Base-by-base conservation (phyloP, 1,140 invertebrate genomes). In the Callitettix versicolor region DNA sequence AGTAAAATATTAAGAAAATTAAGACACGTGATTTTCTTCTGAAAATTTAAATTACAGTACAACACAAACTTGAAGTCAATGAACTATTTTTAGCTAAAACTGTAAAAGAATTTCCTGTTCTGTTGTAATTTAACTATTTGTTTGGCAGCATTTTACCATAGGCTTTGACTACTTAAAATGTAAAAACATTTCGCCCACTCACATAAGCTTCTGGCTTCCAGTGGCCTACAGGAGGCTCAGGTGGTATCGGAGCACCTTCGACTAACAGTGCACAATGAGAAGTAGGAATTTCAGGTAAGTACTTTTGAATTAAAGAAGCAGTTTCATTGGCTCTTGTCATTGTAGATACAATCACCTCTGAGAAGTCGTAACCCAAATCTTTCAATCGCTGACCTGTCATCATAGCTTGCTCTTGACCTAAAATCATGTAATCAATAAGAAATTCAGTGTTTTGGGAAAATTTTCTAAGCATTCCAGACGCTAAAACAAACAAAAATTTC, bases 161-260 rank as follows among this genome's bases (percentile, higher is more conserved):
- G n/a, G n/a, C n/a, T n/a, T n/a, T n/a, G n/a, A n/a, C n/a, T n/a
- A n/a, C n/a, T n/a, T n/a, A n/a, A n/a, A n/a, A n/a, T n/a, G n/a
- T n/a, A n/a, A n/a, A n/a, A n/a, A 47, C 4, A 43, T 15, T 14
- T 30, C 24, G n/a, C 12, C 4, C 4, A 67, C 74, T 78, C 76
- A 91, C 89, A 72, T 81, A 75, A 64, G 72, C 69, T 67, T 90
- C 88, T 1, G 92, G 87, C 67, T 78, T 84, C 91, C 93, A 98
- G 64, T 81, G 77, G 1, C 83, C 82, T 0, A 87, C 73, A 0
- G 90, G 85, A 1, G 96, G 96, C 64, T 98, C 95, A 0, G 93
- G 93, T 6, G 92, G 92, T 63, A 94, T 84, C 0, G 96, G 96
- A 1, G 91, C 88, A 6, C 96, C 97, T 73, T 98, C 94, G 65